phyloP scores from a whole-genome alignment of 2,888 invertebrate genomes.

The Rotaria macrura region DNA sequence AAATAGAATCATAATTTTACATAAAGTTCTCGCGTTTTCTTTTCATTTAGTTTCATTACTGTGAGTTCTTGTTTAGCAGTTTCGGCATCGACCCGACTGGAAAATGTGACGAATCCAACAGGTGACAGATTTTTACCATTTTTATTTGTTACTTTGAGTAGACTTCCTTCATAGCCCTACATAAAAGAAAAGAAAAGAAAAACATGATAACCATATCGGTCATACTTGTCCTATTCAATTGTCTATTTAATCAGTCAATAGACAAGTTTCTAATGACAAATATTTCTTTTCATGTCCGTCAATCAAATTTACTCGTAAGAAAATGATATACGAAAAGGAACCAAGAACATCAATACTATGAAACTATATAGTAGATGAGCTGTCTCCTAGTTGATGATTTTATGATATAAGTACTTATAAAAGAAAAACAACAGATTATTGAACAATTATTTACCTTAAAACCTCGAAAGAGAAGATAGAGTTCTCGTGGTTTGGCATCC shows the following conservation, averaged over 20 bases:
- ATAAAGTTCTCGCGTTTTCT: too few relatives aligned
- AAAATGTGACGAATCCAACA: conserved; percentile 98
- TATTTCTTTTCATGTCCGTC: background rate
- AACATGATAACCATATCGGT: background rate
- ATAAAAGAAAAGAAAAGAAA: conserved; percentile 35
- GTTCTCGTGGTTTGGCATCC: conserved; percentile 97
- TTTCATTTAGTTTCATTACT: too few relatives aligned
- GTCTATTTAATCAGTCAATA: background rate
- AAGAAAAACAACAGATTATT: background rate
- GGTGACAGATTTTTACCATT: conserved; percentile 99
- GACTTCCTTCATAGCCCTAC: conserved; percentile 95
- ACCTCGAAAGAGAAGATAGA: conserved; percentile 94
- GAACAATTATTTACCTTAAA: conserved; percentile 78
- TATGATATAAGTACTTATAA: background rate
- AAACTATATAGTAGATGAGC: too few relatives aligned
- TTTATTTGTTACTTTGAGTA: conserved; percentile 98
- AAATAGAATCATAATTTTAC: too few relatives aligned
- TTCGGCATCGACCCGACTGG: conserved; percentile 89
- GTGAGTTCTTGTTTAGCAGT: conserved; percentile 97
- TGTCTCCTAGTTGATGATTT: too few relatives aligned
- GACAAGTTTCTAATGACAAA: background rate
- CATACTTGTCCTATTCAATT: background rate
- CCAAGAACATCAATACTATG: too few relatives aligned
- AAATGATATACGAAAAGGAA: background rate
- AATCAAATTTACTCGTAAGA: background rate